These are phyloP conservation scores for Stenodema calcarata DNA, from an alignment of 2,888 invertebrate genomes.

Conservation along the genomic window DNA sequence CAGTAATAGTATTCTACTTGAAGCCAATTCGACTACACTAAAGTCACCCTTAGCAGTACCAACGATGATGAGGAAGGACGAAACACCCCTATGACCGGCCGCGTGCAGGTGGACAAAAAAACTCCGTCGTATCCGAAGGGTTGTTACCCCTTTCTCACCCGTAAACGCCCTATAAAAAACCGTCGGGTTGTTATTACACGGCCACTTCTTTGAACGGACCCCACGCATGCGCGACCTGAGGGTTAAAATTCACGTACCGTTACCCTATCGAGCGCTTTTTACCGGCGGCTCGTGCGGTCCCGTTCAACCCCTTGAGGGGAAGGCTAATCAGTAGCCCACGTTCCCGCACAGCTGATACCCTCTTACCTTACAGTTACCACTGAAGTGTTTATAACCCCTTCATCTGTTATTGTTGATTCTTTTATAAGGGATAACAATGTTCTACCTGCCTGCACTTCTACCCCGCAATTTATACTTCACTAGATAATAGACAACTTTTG, in stretches of 20 bases:
- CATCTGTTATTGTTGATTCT: background rate
- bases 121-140: background rate
- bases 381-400: background rate
- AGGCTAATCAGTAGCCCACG: background rate
- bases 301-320: background rate
- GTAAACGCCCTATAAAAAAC: background rate
- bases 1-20: too few relatives aligned
- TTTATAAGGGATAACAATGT: background rate
- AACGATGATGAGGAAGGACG: background rate
- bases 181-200: background rate
- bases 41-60: too few relatives aligned
- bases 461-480: background rate
- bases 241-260: background rate
- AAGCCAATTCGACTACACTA: too few relatives aligned
- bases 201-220: background rate
- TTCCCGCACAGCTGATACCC: background rate
- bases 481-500: background rate
- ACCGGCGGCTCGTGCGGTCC: background rate
- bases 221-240: background rate
- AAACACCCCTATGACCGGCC: background rate
- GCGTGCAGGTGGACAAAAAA: background rate
- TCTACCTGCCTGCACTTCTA: background rate
- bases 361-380: background rate
- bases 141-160: background rate
- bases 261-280: background rate